phyloP scores from a whole-genome alignment of 1,140 invertebrate species.

The Sipha flava region DNA sequence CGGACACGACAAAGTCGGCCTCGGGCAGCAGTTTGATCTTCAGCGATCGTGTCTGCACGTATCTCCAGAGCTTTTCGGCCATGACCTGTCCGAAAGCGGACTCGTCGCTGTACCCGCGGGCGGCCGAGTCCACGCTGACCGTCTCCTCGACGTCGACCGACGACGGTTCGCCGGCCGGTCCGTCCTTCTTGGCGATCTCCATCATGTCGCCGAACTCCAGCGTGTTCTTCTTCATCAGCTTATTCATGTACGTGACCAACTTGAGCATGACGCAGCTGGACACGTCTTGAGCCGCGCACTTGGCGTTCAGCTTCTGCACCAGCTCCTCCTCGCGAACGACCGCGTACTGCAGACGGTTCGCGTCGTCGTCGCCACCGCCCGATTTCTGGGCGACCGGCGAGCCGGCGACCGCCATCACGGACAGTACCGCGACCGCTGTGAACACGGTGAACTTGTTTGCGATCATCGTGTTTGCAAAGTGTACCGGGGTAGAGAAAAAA shows the following conservation, averaged over 20 bases:
- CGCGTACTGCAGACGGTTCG: neutral
- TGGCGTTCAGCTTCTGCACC: constrained; percentile 60
- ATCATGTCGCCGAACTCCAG: constrained; percentile 65
- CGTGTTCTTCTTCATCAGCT: constrained; percentile 65
- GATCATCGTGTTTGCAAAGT: neutral
- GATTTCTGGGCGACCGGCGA: neutral
- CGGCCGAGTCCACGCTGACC: constrained; percentile 37
- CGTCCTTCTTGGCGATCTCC: constrained; percentile 48
- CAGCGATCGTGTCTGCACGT: constrained; percentile 59
- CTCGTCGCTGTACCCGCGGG: constrained; percentile 50
- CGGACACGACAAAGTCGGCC: constrained; percentile 63
- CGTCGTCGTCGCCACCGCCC: neutral
- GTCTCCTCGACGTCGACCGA: constrained; percentile 42
- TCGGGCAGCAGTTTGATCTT: constrained; percentile 62
- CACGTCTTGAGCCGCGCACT: constrained; percentile 64
- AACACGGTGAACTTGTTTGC: neutral
- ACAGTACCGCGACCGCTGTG: neutral
- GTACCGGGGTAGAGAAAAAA: neutral
- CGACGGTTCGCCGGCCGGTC: neutral
- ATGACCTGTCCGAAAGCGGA: constrained; percentile 60
- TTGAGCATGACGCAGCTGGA: constrained; percentile 71
- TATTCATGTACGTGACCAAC: constrained; percentile 68
- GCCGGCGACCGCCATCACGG: neutral
- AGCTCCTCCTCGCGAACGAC: constrained; percentile 54
- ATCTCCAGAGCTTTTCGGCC: constrained; percentile 61